phyloP scores from a whole-genome alignment of 2,888 invertebrate genomes.

The Tinea trinotella region DNA sequence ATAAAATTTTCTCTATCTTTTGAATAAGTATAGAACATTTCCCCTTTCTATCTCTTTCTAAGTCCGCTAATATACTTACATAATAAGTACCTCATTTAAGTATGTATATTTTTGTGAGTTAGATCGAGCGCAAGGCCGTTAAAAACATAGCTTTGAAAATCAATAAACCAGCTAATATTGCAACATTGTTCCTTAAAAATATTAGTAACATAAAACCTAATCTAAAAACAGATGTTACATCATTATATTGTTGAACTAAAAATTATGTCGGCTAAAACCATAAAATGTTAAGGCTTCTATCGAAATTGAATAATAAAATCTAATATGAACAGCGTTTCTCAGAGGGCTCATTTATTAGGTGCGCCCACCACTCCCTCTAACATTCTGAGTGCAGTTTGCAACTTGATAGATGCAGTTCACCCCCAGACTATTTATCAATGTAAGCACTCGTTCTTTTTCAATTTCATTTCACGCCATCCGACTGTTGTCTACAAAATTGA shows the following conservation, averaged over 20 bases:
- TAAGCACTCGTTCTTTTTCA: slow-evolving; percentile 14
- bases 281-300: neutral
- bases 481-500: slow-evolving; percentile 14
- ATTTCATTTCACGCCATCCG: slow-evolving; percentile 1
- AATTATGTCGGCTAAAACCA: neutral
- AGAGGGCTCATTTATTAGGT: slow-evolving; percentile 13
- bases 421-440: slow-evolving; percentile 13
- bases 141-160: too few relatives aligned
- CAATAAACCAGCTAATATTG: too few relatives aligned
- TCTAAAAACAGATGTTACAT: too few relatives aligned
- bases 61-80: too few relatives aligned
- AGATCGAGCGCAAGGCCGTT: too few relatives aligned
- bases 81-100: too few relatives aligned
- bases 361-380: neutral
- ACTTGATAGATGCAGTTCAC: slow-evolving; percentile 9
- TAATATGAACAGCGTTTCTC: slow-evolving; percentile 1
- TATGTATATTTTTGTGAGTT: too few relatives aligned
- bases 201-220: too few relatives aligned
- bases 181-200: too few relatives aligned
- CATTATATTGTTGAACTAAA: neutral
- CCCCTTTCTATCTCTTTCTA: too few relatives aligned
- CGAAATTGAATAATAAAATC: slow-evolving; percentile 8
- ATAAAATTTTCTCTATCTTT: too few relatives aligned
- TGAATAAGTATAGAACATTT: too few relatives aligned
- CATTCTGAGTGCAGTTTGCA: slow-evolving; percentile 7